Base-by-base conservation (phyloP, 2,797 vertebrate genomes). In the Micrastur ruficollis region DNA sequence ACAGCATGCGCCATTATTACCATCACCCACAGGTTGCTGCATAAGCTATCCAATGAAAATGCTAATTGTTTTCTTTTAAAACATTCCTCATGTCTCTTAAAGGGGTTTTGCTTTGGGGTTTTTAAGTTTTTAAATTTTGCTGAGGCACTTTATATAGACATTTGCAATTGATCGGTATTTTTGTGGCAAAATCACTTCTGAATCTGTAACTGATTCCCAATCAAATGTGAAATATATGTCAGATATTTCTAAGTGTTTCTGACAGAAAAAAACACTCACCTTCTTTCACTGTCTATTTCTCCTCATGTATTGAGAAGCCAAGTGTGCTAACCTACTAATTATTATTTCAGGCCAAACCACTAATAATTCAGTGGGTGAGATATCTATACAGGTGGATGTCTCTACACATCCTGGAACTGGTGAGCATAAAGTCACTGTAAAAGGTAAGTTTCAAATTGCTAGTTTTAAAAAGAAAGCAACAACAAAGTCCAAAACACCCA, bases 351-450 rank as follows among this genome's bases (percentile, higher is more conserved):
- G 98, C 98, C 97, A 98, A 96, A 98, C 98, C 94, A 98, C 98
- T 92, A 98, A 98, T 86, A 98, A 98, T 88, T 98, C 99, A 4
- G 99, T 99, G 93, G 99, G 99, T 73, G 99, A 99, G 97, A 98
- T 99, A 96, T 99, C 98, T 52, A 98, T 99, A 87, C 99, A 99
- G 68, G 99, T 99, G 98, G 99, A 99, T 96, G 92, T 99, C 90
- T 98, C 99, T 78, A 98, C 99, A 92, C 98, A 99, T 95, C 99
- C 99, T 79, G 99, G 99, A 95, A 99, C 99, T 4, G 99, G 99
- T 63, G 99, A 99, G 94, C 99, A 99, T 96, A 99, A 99, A 98
- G 99, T 99, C 98, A 99, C 98, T 90, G 99, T 99, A 73, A 99
- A 98, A 98, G 98, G 98, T 99, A 98, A 55, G 89, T 68, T 85